These are phyloP conservation scores for Cosmopolites sordidus DNA, from an alignment of 2,888 invertebrate genomes.

Conservation along the genomic window DNA sequence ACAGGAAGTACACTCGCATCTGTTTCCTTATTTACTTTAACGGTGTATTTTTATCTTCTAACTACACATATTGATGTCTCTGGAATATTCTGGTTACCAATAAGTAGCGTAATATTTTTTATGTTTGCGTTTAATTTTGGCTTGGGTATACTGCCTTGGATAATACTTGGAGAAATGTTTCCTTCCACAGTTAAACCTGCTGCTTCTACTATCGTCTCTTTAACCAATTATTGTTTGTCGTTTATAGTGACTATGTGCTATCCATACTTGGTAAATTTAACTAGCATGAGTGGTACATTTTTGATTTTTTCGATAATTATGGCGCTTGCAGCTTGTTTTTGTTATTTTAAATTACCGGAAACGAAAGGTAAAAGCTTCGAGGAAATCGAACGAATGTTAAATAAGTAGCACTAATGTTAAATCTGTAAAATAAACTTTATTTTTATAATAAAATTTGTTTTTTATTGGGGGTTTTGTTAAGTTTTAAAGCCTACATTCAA, in stretches of 20 bases:
- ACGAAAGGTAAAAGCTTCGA: constrained; percentile 83
- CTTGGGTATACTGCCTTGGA: constrained; percentile 75
- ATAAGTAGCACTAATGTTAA: no score
- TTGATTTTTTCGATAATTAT: constrained; percentile 66
- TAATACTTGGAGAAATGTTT: constrained; percentile 77
- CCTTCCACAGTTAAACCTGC: constrained; percentile 70
- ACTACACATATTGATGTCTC: constrained; percentile 43
- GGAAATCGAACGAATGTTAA: constrained; percentile 66
- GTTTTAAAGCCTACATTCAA: no score
- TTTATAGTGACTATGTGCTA: constrained; percentile 72
- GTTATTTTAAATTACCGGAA: constrained; percentile 72
- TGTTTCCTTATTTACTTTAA: constrained; percentile 49
- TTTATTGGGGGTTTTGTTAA: no score
- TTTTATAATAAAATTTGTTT: no score
- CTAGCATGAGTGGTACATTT: constrained; percentile 65
- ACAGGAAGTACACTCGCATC: constrained; percentile 63
- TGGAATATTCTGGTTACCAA: constrained; percentile 63
- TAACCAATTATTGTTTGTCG: constrained; percentile 69
- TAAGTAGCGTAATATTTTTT: constrained; percentile 65
- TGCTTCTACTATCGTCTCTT: constrained; percentile 70
- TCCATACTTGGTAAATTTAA: constrained; percentile 51
- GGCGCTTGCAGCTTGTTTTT: constrained; percentile 63
- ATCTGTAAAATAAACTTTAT: no score
- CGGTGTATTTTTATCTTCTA: constrained; percentile 46
- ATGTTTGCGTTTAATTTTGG: constrained; percentile 70